These are phyloP conservation scores for Quiscalus mexicanus DNA, from an alignment of 2,113 vertebrate genomes.

Conservation along the genomic window DNA sequence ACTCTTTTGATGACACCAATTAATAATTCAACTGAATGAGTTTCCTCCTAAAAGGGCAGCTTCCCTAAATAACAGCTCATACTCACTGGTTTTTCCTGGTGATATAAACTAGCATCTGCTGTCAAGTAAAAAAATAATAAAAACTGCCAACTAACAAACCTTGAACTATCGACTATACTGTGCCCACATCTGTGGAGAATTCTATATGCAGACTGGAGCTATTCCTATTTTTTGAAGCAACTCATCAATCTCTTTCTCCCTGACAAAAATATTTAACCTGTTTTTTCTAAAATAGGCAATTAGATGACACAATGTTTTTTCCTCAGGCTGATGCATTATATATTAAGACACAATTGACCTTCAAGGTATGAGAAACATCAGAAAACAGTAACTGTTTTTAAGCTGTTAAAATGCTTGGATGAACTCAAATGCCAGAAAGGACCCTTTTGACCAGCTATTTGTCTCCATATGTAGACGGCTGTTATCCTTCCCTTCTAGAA, in stretches of 20 bases:
- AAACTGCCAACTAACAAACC: neutral
- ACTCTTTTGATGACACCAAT: neutral
- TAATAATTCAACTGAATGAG: neutral
- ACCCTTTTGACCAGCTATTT: neutral
- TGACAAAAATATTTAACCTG: constrained; percentile 47
- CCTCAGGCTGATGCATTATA: neutral
- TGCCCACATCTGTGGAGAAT: neutral
- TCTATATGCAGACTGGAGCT: neutral
- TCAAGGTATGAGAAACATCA: neutral
- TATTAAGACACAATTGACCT: constrained; percentile 31
- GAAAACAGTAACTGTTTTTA: neutral
- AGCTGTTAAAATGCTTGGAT: neutral
- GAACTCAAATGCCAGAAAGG: neutral
- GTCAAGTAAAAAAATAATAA: neutral
- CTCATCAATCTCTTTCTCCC: constrained; percentile 17
- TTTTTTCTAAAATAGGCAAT: constrained; percentile 51
- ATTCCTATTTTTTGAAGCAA: constrained; percentile 4
- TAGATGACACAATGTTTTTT: neutral
- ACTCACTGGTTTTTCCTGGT: neutral
- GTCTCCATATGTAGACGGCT: neutral
- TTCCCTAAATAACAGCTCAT: neutral
- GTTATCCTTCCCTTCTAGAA: neutral
- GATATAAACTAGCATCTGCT: neutral
- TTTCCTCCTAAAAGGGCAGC: neutral
- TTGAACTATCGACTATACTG: neutral